Percentiles rank a stretch among this genome's conserved stretches.
These are phyloP conservation scores for Heliconius hewitsoni DNA, from an alignment of 1,140 invertebrate genomes.

Conservation along the genomic window DNA sequence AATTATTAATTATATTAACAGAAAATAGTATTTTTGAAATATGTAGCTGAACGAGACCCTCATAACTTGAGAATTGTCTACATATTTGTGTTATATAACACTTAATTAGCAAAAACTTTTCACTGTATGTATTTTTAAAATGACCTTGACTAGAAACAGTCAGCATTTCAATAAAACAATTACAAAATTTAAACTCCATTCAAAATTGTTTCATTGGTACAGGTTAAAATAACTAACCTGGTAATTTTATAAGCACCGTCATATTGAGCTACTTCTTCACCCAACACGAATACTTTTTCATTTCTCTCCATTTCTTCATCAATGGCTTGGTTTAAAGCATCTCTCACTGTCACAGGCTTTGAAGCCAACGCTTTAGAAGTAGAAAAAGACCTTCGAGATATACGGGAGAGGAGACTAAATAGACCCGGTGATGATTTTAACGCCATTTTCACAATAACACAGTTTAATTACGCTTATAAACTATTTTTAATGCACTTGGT, in stretches of 20 bases:
- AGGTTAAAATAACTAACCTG: conserved; percentile 53
- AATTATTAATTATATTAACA: too few relatives aligned
- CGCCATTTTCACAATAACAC: conserved; percentile 67
- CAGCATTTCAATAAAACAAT: not conserved
- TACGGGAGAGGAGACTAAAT: conserved; percentile 54
- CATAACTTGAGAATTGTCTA: conserved; percentile 48
- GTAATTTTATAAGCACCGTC: conserved; percentile 98
- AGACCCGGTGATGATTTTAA: conserved; percentile 73
- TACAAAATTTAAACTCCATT: not conserved
- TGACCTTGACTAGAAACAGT: not conserved
- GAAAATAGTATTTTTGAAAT: not conserved
- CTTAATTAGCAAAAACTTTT: not conserved
- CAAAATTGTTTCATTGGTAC: not conserved
- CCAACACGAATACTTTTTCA: conserved; percentile 96
- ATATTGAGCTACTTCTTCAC: conserved; percentile 99
- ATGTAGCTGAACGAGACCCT: not conserved
- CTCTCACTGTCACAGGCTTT: conserved; percentile 94
- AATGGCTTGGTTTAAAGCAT: conserved; percentile 97
- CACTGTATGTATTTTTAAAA: not conserved
- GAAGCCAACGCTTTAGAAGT: conserved; percentile 75
- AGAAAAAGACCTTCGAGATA: conserved; percentile 66
- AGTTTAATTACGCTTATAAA: conserved; percentile 44
- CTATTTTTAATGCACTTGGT: conserved; percentile 41
- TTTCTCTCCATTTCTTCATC: conserved; percentile 98
- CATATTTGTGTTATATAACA: conserved; percentile 61